A percentile compares a stretch with the other conserved stretches of the same genome.
phyloP scores from a whole-genome alignment of 2,113 vertebrate species.

The Bos taurus region DNA sequence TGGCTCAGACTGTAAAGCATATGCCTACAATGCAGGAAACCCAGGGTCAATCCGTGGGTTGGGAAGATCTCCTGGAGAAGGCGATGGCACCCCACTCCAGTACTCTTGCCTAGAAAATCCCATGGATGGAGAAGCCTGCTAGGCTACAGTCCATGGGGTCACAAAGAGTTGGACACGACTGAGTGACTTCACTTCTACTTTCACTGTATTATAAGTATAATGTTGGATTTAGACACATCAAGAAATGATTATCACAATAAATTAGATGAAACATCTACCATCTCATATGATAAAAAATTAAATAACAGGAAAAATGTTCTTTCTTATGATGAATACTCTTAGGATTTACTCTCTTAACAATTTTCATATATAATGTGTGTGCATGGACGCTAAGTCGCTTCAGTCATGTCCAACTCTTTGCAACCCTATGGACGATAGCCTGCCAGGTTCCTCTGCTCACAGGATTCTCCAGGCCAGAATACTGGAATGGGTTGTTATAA shows the following conservation, averaged over 20 bases:
- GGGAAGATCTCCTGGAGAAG: not conserved
- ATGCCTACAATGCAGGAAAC: not conserved
- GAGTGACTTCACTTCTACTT: not conserved
- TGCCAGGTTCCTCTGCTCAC: not conserved
- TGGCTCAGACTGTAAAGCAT: accelerated
- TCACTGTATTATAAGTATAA: not conserved
- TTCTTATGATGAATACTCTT: not conserved
- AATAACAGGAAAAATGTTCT: not conserved
- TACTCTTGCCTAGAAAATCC: not conserved
- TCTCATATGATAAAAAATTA: not conserved
- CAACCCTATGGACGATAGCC: not conserved
- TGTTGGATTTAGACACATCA: not conserved
- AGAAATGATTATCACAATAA: not conserved
- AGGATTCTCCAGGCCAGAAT: not conserved
- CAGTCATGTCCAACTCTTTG: not conserved
- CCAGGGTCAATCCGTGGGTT: not conserved
- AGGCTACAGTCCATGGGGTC: not conserved
- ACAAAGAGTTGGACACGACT: not conserved
- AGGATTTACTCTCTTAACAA: not conserved
- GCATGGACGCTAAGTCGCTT: not conserved
- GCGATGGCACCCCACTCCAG: not conserved
- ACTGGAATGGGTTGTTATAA: not conserved
- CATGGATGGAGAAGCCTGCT: not conserved
- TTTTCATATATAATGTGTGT: not conserved
- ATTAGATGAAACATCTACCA: not conserved